Evolutionary conservation across 2,797 vertebrate species (phyloP), one percentile per base, ranked within the genome.

Genomic region (Masticophis lateralis): DNA sequence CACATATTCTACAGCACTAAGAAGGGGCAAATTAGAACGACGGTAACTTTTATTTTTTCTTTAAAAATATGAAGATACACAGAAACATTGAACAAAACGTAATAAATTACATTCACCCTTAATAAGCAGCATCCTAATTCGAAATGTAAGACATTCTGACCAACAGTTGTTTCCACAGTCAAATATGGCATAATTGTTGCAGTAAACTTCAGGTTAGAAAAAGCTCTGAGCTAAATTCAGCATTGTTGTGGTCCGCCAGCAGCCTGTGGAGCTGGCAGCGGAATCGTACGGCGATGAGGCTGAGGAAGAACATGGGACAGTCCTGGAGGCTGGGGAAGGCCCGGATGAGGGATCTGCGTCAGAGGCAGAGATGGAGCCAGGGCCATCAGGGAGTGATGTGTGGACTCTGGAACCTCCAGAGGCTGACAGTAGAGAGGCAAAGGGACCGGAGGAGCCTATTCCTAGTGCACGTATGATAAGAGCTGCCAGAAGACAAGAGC

Each of bases 31-130:
- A 87, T 94, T 94, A 96, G 93, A 96, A 94, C 89, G 96, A 96
- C 89, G 92, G 95, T 96, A 97, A 95, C 97, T 97, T 97, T 97
- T 96, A 95, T 97, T 94, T 96, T 94, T 95, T 93, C 94, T 96
- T 97, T 97, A 97, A 95, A 86, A 47, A 56, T 97, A 97, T 95
- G 93, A 95, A 97, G 96, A 97, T 97, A 95, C 92, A 94, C 96
- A 96, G 96, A 96, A 87, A 97, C 94, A 92, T 94, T 95, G 97
- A 97, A 97, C 93, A 95, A 96, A 96, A 96, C 94, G 94, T 97
- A 97, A 97, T 97, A 97, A 96, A 96, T 95, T 96, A 95, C 93
- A 90, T 96, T 94, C 89, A 90, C 95, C 94, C 96, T 96, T 96
- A 92, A 93, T 89, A 92, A 92, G 96, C 90, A 22, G 37, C 18